These are phyloP conservation scores for Cavia porcellus DNA, from an alignment of 2,113 vertebrate species.

Conservation along the genomic window DNA sequence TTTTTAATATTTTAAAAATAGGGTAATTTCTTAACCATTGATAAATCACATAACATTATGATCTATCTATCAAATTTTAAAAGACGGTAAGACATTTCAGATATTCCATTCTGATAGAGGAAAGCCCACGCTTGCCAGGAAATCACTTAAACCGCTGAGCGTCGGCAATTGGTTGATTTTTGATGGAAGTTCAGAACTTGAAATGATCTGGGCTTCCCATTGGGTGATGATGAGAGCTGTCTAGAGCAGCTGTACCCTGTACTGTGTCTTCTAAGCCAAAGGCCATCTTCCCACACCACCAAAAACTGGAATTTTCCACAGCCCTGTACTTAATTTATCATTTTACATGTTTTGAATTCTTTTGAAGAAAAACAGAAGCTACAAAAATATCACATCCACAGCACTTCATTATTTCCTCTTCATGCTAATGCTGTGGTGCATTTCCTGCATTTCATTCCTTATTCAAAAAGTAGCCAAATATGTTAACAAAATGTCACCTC, in stretches of 20 bases:
- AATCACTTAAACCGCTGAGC: no score
- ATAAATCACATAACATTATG: neutral
- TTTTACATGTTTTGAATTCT: conserved; percentile 32
- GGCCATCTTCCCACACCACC: neutral
- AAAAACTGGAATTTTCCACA: neutral
- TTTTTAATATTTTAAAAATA: neutral
- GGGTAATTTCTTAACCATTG: conserved; percentile 18
- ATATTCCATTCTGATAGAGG: neutral
- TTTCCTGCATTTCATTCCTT: conserved; percentile 42
- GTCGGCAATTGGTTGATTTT: neutral
- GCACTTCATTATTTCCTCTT: neutral
- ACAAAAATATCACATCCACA: conserved; percentile 11
- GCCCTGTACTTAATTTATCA: conserved; percentile 7
- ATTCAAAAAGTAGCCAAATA: conserved; percentile 6
- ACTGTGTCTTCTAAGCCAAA: neutral
- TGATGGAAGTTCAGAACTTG: neutral
- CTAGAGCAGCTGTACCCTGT: neutral
- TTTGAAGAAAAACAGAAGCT: conserved; percentile 52
- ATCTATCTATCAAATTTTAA: neutral
- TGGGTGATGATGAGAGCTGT: neutral
- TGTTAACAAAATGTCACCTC: conserved; percentile 56
- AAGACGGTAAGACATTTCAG: neutral
- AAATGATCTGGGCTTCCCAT: neutral
- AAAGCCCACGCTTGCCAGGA: neutral
- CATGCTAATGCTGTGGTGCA: neutral